Percentiles rank a stretch among this genome's conserved stretches.
Evolutionary conservation across 2,888 invertebrate genomes (phyloP).

Genomic region (Metopia argyrocephala): DNA sequence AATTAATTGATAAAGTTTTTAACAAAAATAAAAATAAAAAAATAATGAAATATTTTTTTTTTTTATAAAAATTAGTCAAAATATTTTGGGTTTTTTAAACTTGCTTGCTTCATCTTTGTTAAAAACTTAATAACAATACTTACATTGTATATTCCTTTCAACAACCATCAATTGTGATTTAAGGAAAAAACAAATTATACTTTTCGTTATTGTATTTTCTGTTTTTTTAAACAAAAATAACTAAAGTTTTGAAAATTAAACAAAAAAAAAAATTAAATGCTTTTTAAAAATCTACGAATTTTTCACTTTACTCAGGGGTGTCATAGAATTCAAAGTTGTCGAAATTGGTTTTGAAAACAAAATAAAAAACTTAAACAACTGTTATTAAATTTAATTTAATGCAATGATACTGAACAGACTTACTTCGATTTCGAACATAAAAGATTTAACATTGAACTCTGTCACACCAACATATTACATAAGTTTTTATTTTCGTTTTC

Average conservation of each 20-base stretch:
- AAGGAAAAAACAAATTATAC: too few species aligned
- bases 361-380: too few species aligned
- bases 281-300: neutral
- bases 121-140: conserved; percentile 28
- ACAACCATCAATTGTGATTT: neutral
- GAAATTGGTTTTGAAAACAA: too few species aligned
- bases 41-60: neutral
- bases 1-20: conserved; percentile 29
- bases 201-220: neutral
- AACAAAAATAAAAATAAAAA: conserved; percentile 51
- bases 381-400: too few species aligned
- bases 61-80: neutral
- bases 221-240: neutral
- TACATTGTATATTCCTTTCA: neutral
- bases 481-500: too few species aligned
- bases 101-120: conserved; percentile 5
- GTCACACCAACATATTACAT: too few species aligned
- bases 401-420: too few species aligned
- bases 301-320: too few species aligned
- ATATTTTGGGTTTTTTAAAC: conserved; percentile 14
- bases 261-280: neutral
- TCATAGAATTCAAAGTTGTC: too few species aligned
- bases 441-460: too few species aligned
- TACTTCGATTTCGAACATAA: too few species aligned
- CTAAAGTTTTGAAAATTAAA: neutral